A percentile compares a stretch with the other conserved stretches of the same genome.
Evolutionary conservation across 2,888 invertebrate genomes (phyloP).

Genomic region (Heliconius sara): DNA sequence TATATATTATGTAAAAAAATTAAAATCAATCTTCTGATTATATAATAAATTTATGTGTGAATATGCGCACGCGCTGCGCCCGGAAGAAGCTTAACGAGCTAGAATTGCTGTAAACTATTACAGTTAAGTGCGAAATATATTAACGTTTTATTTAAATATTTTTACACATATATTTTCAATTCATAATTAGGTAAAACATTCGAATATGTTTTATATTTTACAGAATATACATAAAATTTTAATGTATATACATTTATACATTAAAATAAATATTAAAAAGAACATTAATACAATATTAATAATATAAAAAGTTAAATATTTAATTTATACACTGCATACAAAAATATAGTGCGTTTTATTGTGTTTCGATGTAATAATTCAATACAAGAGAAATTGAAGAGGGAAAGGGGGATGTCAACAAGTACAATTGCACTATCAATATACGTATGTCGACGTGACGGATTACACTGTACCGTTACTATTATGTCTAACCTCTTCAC

Average conservation of each 20-base stretch:
- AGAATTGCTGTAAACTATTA: background rate
- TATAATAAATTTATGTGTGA: background rate
- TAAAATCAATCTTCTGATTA: too few relatives aligned
- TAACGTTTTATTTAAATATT: too few relatives aligned
- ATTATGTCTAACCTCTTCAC: constrained; percentile 3
- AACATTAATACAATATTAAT: background rate
- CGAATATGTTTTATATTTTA: too few relatives aligned
- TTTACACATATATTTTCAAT: too few relatives aligned
- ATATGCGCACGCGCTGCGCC: constrained; percentile 6
- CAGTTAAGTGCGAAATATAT: background rate
- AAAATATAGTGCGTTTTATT: background rate
- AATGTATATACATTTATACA: too few relatives aligned
- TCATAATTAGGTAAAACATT: too few relatives aligned
- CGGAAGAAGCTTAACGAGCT: constrained; percentile 4
- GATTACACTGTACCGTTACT: constrained; percentile 11
- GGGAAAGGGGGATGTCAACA: constrained; percentile 12
- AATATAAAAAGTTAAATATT: background rate
- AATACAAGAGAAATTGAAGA: background rate
- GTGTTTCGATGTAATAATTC: background rate
- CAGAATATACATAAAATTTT: too few relatives aligned
- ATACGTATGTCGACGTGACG: constrained; percentile 20
- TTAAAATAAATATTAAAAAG: too few relatives aligned
- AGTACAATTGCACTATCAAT: constrained; percentile 24
- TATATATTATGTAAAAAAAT: too few relatives aligned
- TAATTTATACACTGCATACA: background rate